Evolutionary conservation across 2,888 invertebrate genomes (phyloP).

Genomic region (Andrena bicolor): DNA sequence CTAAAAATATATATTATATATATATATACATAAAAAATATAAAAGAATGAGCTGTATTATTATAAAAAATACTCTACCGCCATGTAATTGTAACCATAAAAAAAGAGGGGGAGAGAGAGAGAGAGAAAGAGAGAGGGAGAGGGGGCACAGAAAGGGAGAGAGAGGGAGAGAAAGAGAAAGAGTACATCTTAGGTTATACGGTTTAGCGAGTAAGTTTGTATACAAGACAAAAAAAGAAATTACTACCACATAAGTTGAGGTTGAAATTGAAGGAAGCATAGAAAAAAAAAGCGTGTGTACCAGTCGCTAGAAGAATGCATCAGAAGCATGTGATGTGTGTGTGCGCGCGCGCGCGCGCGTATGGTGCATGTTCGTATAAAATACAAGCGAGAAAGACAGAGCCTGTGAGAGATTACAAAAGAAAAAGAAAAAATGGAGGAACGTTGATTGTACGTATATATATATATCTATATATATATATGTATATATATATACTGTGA

Average conservation of each 20-base stretch:
- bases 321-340: constrained; percentile 4
- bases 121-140: constrained; percentile 61
- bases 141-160: constrained; percentile 62
- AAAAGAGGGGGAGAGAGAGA: background rate
- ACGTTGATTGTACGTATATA: constrained; percentile 40
- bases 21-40: constrained; percentile 51
- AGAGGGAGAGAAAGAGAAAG: constrained; percentile 63
- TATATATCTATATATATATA: constrained; percentile 38
- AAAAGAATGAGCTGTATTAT: constrained; percentile 79
- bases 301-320: constrained; percentile 26
- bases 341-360: background rate
- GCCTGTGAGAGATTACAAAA: constrained; percentile 42
- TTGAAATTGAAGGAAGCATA: constrained; percentile 53
- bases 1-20: constrained; percentile 78
- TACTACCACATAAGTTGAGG: constrained; percentile 71
- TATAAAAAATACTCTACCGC: constrained; percentile 82
- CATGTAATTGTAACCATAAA: constrained; percentile 82
- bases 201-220: constrained; percentile 83
- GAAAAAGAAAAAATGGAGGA: constrained; percentile 28
- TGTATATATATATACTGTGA: constrained; percentile 25
- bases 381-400: constrained; percentile 40
- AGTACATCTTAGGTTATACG: constrained; percentile 80
- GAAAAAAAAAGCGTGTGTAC: constrained; percentile 30
- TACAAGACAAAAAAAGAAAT: constrained; percentile 79
- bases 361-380: constrained; percentile 30